Conservation (phyloP, 2,888 invertebrate genomes). For the Euproctis similis region DNA sequence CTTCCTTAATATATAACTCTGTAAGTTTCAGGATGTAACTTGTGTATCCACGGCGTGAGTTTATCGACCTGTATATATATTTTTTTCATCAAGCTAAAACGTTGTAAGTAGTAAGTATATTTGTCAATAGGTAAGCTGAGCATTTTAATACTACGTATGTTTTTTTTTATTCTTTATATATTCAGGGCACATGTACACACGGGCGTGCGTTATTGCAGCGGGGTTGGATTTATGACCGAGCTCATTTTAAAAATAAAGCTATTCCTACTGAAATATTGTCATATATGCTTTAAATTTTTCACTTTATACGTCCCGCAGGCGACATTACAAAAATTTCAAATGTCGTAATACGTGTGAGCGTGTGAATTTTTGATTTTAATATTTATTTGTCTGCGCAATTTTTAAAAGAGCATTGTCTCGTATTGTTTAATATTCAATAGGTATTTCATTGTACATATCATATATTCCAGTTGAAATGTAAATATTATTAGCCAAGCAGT, state of each 20-base stretch:
- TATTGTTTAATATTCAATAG: too few species aligned
- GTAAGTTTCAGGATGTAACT: slow-evolving; percentile 14
- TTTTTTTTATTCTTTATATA: too few species aligned
- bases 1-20: slow-evolving; percentile 8
- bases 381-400: too few species aligned
- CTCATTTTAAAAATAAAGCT: slow-evolving; percentile 71
- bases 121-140: slow-evolving; percentile 40
- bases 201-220: slow-evolving; percentile 61
- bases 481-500: too few species aligned
- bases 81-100: slow-evolving; percentile 29
- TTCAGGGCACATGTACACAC: slow-evolving; percentile 55
- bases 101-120: slow-evolving; percentile 27
- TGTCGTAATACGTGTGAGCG: slow-evolving; percentile 43
- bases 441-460: too few species aligned
- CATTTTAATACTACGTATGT: slow-evolving; percentile 47
- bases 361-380: slow-evolving; percentile 44
- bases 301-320: slow-evolving; percentile 64
- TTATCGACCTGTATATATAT: slow-evolving; percentile 10
- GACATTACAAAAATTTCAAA: slow-evolving; percentile 52
- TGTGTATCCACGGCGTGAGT: slow-evolving; percentile 9
- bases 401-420: too few species aligned
- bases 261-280: slow-evolving; percentile 73
- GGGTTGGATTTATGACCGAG: slow-evolving; percentile 58
- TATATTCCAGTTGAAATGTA: too few species aligned
- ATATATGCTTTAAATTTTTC: slow-evolving; percentile 70